Base-by-base conservation (phyloP, 2,113 vertebrate species). In the Ciconia boyciana region DNA sequence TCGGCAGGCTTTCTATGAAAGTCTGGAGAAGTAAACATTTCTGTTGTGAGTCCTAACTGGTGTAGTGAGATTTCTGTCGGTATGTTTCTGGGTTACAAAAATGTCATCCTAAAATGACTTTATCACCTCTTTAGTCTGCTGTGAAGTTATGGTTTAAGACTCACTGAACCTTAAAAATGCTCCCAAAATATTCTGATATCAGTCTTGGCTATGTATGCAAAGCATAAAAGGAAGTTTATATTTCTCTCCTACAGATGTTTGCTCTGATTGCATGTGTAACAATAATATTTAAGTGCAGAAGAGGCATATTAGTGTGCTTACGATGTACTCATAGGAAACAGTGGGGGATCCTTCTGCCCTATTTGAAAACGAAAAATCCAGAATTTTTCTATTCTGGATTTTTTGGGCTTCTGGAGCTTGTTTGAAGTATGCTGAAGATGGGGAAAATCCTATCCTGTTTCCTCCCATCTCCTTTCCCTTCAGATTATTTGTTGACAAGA, bases 21-120 rank as follows among this genome's bases (percentile, higher is more conserved):
- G 6, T 31, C 54, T 72, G 79, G 24, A 64, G 49, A 51, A 48
- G 34, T 64, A 60, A 43, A 25, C 7, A 3, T 43, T 64, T 41
- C 41, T 77, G 11, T 72, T 72, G 21, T 0, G 0, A 32, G 29
- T 79, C 39, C 48, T 29, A 14, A 11, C 11, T 55, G 22, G 10
- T n/a, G 7, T 20, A 68, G 39, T 44, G 69, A 76, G 29, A 43
- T 88, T 52, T 60, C n/a, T 86, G 8, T 71, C 46, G 1, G 6
- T 36, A 29, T 55, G 21, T 34, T 74, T 55, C 52, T 52, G n/a
- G 3, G 3, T 83, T 71, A 44, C 1, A 8, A 44, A 84, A 69
- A 36, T 25, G 1, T 52, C 44, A 43, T 72, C n/a, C 32, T 83
- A 52, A 77, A 90, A 80, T 2, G 0, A 60, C 11, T 88, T 44